Conservation (phyloP, 2,888 invertebrate genomes). For the Clusia tigrina region DNA sequence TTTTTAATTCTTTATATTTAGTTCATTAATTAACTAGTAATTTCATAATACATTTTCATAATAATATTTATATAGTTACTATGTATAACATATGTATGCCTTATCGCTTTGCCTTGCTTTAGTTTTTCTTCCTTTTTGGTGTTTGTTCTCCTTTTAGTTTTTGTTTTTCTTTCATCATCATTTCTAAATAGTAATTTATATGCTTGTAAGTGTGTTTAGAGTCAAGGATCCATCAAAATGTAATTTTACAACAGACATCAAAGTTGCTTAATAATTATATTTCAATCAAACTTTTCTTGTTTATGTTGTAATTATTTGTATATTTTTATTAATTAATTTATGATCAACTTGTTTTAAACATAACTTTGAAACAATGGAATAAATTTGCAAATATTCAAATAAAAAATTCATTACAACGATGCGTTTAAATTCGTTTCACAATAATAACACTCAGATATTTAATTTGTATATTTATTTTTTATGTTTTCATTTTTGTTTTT, state of each 20-base stretch:
- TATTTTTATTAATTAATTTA: conserved; percentile 24
- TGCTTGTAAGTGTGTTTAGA: too few species aligned
- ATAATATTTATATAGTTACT: conserved; percentile 41
- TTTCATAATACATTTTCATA: conserved; percentile 41
- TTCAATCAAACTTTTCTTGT: conserved; percentile 17
- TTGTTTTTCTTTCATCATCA: conserved; percentile 33
- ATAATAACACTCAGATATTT: conserved; percentile 52
- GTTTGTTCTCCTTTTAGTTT: conserved; percentile 25
- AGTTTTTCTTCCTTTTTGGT: conserved; percentile 16
- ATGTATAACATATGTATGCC: conserved; percentile 48
- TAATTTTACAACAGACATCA: conserved; percentile 41
- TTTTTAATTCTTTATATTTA: conserved; percentile 51
- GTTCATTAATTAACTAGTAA: conserved; percentile 48
- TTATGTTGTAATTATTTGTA: conserved; percentile 30
- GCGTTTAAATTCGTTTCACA: conserved; percentile 51
- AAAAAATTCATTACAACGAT: background rate
- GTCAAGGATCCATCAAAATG: too few species aligned
- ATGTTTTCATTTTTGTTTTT: conserved; percentile 23
- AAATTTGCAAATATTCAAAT: background rate
- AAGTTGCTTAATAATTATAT: conserved; percentile 21
- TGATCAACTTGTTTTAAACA: conserved; percentile 10
- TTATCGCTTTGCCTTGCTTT: conserved; percentile 14
- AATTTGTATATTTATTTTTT: conserved; percentile 11
- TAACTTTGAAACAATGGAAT: background rate
- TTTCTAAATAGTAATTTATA: conserved; percentile 26